Base-by-base conservation (phyloP, 2,888 invertebrate species). In the Leptinotarsa rubiginosa region DNA sequence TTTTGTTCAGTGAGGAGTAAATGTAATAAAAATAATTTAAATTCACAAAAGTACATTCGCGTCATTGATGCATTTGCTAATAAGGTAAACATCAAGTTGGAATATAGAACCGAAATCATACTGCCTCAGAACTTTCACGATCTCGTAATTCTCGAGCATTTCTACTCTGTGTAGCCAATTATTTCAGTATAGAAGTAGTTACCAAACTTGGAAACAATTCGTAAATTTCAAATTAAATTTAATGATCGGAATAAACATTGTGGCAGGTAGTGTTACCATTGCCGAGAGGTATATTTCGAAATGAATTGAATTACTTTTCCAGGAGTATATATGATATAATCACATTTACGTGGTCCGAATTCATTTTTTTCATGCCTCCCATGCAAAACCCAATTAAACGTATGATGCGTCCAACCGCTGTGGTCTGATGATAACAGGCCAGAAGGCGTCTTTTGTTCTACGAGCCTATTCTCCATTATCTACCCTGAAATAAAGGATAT, bases 391-490 rank as follows among this genome's bases (percentile, higher is more conserved):
- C 54, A 18, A 56, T 56, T 56, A 18, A 10, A 20, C 13, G 13
- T 12, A 20, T 56, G 3, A 56, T 56, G 54, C 20, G 54, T 20
- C 20, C 7, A 13, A 56, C 54, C 18, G 22, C 18, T 56, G 54
- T 20, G 54, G 25, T 56, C 20, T 2, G 4, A 13, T 22, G 22
- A 56, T 56, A 56, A 56, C 56, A 15, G 56, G 13, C 22, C 15
- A 22, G 20, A 22, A 56, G 5, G 56, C 56, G 56, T 56, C 56
- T 56, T 56, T 56, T 56, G 52, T 56, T 13, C 56, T 56, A 56
- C 31, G 31, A 31, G 31, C 31, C 31, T 54, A 54, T 54, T 2
- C 4, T 13, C 56, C 56, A 15, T 56, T 56, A 56, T 56, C 22
- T 22, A 2, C 13, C 13, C 22, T 25, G 15, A 3, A 56, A 56